A percentile compares a stretch with the other conserved stretches of the same genome.
Conservation (phyloP, 2,888 invertebrate species). For the Phrixothrix hirtus region DNA sequence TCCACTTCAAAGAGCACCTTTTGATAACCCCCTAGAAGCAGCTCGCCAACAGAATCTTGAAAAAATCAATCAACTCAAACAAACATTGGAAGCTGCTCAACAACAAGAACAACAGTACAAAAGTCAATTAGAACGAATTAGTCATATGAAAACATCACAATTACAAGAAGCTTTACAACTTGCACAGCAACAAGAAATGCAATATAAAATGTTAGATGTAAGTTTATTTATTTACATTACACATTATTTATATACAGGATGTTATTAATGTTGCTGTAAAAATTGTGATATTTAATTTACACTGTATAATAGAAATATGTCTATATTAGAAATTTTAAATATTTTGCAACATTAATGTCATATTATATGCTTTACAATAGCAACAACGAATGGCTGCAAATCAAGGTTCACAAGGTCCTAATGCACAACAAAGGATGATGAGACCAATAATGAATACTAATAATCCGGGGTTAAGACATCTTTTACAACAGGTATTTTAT, state of each 20-base stretch:
- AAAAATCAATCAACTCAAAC: conserved; percentile 75
- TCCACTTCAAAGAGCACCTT: conserved; percentile 47
- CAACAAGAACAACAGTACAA: conserved; percentile 79
- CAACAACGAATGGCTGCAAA: conserved; percentile 51
- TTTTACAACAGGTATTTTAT: conserved; percentile 72
- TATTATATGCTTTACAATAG: no score
- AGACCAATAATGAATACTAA: conserved; percentile 71
- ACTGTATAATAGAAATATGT: no score
- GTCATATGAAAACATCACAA: conserved; percentile 63
- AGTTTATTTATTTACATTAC: no score
- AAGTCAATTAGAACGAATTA: conserved; percentile 74
- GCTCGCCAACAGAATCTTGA: conserved; percentile 78
- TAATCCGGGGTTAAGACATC: conserved; percentile 78
- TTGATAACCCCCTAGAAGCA: conserved; percentile 66
- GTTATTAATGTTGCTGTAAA: no score
- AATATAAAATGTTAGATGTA: conserved; percentile 75
- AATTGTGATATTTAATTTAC: no score
- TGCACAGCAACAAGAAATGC: conserved; percentile 79
- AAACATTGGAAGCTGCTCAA: conserved; percentile 79
- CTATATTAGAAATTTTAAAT: no score
- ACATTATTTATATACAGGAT: no score
- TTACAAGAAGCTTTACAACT: conserved; percentile 69
- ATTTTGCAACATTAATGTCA: no score
- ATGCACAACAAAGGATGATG: conserved; percentile 66
- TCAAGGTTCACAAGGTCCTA: conserved; percentile 44